phyloP scores from a whole-genome alignment of 2,113 vertebrate genomes.

The Toxostoma redivivum region DNA sequence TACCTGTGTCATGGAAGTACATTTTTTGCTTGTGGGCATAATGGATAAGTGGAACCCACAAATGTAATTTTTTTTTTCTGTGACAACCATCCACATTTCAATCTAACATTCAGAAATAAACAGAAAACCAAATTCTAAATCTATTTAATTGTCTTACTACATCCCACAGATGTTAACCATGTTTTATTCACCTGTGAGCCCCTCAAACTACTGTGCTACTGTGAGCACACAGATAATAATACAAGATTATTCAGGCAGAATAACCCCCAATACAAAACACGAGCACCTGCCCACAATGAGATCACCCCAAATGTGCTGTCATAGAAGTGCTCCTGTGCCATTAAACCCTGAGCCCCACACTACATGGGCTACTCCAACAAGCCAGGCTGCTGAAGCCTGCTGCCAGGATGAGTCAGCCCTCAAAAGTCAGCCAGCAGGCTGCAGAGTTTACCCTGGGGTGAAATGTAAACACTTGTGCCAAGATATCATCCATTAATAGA shows the following conservation, averaged over 20 bases:
- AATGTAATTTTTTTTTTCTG: background rate
- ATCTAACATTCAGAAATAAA: background rate
- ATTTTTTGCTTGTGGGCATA: background rate
- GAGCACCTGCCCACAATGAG: background rate
- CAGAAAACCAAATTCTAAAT: background rate
- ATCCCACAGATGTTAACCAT: background rate
- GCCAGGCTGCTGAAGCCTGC: background rate
- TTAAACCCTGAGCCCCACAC: background rate
- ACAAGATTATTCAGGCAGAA: background rate
- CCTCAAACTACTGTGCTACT: background rate
- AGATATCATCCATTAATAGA: background rate
- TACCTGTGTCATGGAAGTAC: background rate
- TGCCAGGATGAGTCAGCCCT: background rate
- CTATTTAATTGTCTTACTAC: background rate
- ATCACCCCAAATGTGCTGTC: background rate
- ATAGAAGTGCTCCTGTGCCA: background rate
- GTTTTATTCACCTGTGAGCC: background rate
- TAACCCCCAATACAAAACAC: rapidly evolving
- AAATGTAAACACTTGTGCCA: background rate
- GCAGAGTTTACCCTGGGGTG: background rate
- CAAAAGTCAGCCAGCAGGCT: background rate
- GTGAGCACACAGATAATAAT: background rate
- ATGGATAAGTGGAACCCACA: background rate
- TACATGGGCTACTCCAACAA: background rate
- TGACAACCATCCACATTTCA: background rate